A percentile compares a stretch with the other conserved stretches of the same genome.
phyloP scores from a whole-genome alignment of 2,113 vertebrate genomes.

The Empidonax traillii region DNA sequence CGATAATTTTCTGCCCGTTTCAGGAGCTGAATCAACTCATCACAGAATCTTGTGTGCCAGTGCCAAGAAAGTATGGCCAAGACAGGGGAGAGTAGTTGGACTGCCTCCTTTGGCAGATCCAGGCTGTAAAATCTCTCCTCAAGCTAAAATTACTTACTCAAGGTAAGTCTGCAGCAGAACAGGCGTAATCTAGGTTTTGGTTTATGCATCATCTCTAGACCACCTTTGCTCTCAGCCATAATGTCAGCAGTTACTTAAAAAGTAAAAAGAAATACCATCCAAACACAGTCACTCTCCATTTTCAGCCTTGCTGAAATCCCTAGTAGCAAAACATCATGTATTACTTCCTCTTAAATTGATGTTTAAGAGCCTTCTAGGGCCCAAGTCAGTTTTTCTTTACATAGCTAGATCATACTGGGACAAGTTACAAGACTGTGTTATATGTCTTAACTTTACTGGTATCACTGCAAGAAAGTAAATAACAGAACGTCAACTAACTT shows the following conservation, averaged over 20 bases:
- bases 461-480: background rate
- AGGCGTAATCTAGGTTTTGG: background rate
- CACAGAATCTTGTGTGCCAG: background rate
- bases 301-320: background rate
- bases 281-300: background rate
- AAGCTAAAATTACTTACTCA: background rate
- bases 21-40: background rate
- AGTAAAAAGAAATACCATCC: background rate
- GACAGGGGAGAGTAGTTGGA: background rate
- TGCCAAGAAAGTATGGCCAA: background rate
- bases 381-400: background rate
- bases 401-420: background rate
- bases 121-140: background rate
- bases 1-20: background rate
- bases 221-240: background rate
- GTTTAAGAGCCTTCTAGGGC: background rate
- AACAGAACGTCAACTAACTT: background rate
- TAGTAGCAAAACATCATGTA: background rate
- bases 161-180: background rate
- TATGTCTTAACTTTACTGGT: background rate
- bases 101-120: background rate
- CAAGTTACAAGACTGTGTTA: accelerated
- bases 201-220: background rate
- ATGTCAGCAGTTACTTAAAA: background rate
- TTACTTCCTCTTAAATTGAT: background rate